Percentiles rank a stretch among this genome's conserved stretches.
phyloP scores from a whole-genome alignment of 2,888 invertebrate species.

The Brachyopa scutellaris region DNA sequence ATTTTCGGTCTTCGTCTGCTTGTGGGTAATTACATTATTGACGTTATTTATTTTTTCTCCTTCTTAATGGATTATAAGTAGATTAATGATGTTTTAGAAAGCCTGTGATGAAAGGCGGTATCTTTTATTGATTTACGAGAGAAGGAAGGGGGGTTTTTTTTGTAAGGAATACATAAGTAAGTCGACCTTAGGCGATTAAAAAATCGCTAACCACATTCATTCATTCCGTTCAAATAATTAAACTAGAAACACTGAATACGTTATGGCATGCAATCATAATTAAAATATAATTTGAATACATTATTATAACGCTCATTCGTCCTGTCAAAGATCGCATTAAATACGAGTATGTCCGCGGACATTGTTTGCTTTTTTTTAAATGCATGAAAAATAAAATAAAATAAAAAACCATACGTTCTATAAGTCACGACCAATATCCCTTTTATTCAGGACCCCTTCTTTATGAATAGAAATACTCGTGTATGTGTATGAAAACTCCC shows the following conservation, averaged over 20 bases:
- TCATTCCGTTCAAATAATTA: no score
- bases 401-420: background rate
- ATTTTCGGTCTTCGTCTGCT: slow-evolving; percentile 10
- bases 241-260: background rate
- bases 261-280: slow-evolving; percentile 49
- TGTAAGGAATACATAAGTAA: no score
- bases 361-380: slow-evolving; percentile 7
- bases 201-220: no score
- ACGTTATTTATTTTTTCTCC: background rate
- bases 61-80: slow-evolving; percentile 43
- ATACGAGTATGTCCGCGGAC: background rate
- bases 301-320: slow-evolving; percentile 1
- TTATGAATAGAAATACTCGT: slow-evolving; percentile 26
- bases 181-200: no score
- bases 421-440: slow-evolving; percentile 1
- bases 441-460: background rate
- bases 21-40: slow-evolving; percentile 30
- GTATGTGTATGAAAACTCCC: slow-evolving; percentile 16
- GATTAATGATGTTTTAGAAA: slow-evolving; percentile 40
- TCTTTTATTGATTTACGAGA: slow-evolving; percentile 22
- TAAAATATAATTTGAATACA: slow-evolving; percentile 59
- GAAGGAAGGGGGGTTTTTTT: slow-evolving; percentile 37
- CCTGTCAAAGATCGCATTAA: slow-evolving; percentile 30
- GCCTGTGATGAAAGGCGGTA: no score
- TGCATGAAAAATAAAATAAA: background rate